Evolutionary conservation across 2,113 vertebrate species (phyloP).

Genomic region (Paratilapia polleni): DNA sequence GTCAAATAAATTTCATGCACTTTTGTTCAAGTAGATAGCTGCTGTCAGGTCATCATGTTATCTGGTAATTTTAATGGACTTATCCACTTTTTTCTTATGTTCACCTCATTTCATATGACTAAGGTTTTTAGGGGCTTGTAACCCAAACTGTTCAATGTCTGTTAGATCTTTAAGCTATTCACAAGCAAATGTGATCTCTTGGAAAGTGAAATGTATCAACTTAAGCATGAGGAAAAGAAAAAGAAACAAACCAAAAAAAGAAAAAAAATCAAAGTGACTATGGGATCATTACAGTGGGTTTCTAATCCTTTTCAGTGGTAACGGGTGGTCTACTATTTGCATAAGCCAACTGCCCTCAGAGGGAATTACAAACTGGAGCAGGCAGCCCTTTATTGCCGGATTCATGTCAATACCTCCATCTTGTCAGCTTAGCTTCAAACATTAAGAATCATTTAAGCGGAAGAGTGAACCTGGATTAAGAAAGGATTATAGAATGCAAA

Average conservation of each 20-base stretch:
- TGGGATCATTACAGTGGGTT: conserved; percentile 42
- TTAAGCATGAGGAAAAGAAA: not conserved
- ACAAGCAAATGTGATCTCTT: too few species aligned
- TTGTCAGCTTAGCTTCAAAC: conserved; percentile 70
- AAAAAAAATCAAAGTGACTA: not conserved
- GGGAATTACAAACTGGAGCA: conserved; percentile 60
- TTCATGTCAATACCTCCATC: conserved; percentile 63
- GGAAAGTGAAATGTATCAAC: not conserved
- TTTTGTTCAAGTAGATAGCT: too few species aligned
- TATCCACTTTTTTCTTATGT: too few species aligned
- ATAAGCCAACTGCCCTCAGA: conserved; percentile 55
- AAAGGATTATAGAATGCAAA: conserved; percentile 55
- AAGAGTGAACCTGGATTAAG: conserved; percentile 58
- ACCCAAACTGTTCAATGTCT: too few species aligned
- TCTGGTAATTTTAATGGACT: too few species aligned
- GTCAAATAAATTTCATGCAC: too few species aligned
- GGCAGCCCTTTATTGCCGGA: conserved; percentile 48
- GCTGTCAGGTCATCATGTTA: too few species aligned
- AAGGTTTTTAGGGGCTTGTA: too few species aligned
- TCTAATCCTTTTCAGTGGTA: conserved; percentile 39
- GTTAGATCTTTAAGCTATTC: too few species aligned
- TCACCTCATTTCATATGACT: too few species aligned
- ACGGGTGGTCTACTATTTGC: conserved; percentile 68
- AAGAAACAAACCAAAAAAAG: too few species aligned
- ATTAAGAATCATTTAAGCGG: conserved; percentile 58